Percentiles rank a stretch among this genome's conserved stretches.
phyloP scores from a whole-genome alignment of 2,797 vertebrate genomes.

The Artibeus jamaicensis region DNA sequence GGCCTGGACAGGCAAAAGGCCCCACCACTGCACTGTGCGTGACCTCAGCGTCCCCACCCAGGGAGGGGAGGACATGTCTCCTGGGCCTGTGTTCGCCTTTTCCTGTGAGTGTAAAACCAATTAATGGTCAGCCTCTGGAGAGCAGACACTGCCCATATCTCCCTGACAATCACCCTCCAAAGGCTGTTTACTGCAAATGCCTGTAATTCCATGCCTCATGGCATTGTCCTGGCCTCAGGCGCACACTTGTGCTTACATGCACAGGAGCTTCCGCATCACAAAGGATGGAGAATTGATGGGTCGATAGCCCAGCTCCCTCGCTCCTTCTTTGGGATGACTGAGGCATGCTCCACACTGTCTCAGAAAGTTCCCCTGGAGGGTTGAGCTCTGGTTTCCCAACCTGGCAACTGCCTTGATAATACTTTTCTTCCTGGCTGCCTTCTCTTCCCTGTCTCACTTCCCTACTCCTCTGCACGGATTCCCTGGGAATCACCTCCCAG shows the following conservation, averaged over 20 bases:
- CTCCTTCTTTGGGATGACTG: not conserved
- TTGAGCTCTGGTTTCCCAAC: not conserved
- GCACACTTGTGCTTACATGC: rapidly evolving
- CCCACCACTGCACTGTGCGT: rapidly evolving
- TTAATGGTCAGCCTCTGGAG: not conserved
- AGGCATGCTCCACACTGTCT: not conserved
- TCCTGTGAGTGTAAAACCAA: conserved; percentile 22
- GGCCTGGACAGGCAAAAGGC: not conserved
- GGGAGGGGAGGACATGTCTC: not conserved
- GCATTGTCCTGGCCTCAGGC: not conserved
- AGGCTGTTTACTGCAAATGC: not conserved
- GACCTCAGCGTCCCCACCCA: not conserved
- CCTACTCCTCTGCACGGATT: not conserved
- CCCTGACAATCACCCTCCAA: not conserved
- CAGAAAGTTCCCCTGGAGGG: not conserved
- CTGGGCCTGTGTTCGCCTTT: not conserved
- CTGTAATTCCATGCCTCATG: not conserved
- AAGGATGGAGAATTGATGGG: not conserved
- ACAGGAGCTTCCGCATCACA: rapidly evolving
- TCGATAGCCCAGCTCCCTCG: not conserved
- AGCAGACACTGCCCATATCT: not conserved
- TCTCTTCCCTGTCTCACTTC: not conserved
- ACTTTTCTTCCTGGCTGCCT: not conserved
- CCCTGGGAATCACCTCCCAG: not conserved
- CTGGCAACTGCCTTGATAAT: not conserved